phyloP scores from a whole-genome alignment of 1,140 invertebrate genomes.

The Magallana angulata region DNA sequence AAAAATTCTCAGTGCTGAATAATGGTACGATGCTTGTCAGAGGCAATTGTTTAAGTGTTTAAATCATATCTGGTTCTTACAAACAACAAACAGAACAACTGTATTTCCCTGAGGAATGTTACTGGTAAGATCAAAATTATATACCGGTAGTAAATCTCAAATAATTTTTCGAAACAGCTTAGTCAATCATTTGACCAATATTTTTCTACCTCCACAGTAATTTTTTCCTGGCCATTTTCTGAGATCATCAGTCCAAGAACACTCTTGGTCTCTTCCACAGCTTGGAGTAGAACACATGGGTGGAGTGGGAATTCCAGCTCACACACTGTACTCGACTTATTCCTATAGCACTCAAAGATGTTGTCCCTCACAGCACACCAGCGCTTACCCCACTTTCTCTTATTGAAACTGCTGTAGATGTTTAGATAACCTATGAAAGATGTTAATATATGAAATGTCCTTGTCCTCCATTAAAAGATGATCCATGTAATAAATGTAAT shows the following conservation, averaged over 20 bases:
- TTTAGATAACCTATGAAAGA: slow-evolving; percentile 67
- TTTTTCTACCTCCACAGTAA: slow-evolving; percentile 72
- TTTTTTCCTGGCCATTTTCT: slow-evolving; percentile 70
- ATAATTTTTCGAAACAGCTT: too few species aligned
- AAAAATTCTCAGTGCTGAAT: too few species aligned
- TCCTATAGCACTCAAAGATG: slow-evolving; percentile 71
- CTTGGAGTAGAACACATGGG: slow-evolving; percentile 69
- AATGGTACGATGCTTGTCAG: too few species aligned
- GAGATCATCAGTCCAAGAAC: slow-evolving; percentile 71
- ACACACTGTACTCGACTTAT: slow-evolving; percentile 63
- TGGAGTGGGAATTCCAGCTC: slow-evolving; percentile 71
- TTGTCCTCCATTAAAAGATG: too few species aligned
- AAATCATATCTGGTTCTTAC: too few species aligned
- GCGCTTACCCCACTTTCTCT: slow-evolving; percentile 70
- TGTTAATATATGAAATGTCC: too few species aligned
- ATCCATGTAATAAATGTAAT: too few species aligned
- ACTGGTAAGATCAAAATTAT: too few species aligned
- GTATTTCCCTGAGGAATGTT: too few species aligned
- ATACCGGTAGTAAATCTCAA: too few species aligned
- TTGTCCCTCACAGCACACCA: slow-evolving; percentile 73
- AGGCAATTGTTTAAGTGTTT: too few species aligned
- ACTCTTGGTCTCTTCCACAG: slow-evolving; percentile 71
- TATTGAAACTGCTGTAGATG: slow-evolving; percentile 75
- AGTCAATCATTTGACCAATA: background rate
- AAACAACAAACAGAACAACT: too few species aligned